Base-by-base conservation (phyloP, 2,113 vertebrate species). In the Equus quagga region DNA sequence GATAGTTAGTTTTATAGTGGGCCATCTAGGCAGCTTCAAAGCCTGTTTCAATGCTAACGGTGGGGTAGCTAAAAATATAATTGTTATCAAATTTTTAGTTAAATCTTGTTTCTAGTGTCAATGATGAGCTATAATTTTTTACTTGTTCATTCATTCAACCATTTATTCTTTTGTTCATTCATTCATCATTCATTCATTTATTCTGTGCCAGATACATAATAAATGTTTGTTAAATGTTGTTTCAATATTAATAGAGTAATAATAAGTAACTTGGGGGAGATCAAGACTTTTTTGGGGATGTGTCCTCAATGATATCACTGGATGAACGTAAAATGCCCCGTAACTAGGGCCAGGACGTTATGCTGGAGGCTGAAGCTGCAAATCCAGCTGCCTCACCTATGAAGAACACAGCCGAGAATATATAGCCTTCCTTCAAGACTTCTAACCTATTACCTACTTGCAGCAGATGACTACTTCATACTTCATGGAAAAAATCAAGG, bases 81-180 rank as follows among this genome's bases (percentile, higher is more conserved):
- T 44, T 75, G 28, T 75, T 81, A 80, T 88, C 81, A 49, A 81
- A 60, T 93, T 88, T 88, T 88, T 76, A 81, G n/a, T 83, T 79
- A 84, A 97, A 95, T 91, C 31, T 87, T 90, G 18, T 97, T 91
- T 89, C 65, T 58, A 65, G 36, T 58, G 46, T 75, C 89, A 91
- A 51, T 56, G 44, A 89, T 31, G 83, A 94, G 56, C 62, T 90
- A 24, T 93, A 86, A 78, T 70, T 85, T 46, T 69, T 92, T 49
- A 44, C 49, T 69, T 89, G 31, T 28, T 54, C 11, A 56, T 70
- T 93, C 41, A 82, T 26, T 65, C 62, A 93, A 69, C 36, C 11
- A 49, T 49, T 64, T 73, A 49, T 75, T 96, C 28, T 70, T 88
- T 80, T 67, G 58, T 76, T 21, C 19, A 44, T 78, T 84, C 23